phyloP scores from a whole-genome alignment of 2,888 invertebrate genomes.

The Melipona beecheii region DNA sequence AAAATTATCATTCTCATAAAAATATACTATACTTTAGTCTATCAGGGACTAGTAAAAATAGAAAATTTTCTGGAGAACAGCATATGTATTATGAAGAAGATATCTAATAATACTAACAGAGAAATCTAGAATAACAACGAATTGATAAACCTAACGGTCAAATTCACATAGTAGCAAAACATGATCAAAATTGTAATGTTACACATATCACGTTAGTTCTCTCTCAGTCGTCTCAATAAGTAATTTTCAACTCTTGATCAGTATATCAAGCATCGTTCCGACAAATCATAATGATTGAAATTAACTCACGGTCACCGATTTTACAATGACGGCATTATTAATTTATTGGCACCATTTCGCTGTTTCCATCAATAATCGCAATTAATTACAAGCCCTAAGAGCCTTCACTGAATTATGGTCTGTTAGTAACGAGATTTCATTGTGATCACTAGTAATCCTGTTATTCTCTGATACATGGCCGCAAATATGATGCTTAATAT shows the following conservation, averaged over 20 bases:
- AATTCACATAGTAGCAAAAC: neutral
- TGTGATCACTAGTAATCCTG: conserved; percentile 26
- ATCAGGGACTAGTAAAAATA: neutral
- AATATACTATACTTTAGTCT: conserved; percentile 12
- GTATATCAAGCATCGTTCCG: conserved; percentile 3
- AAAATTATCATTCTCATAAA: neutral
- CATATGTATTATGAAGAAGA: neutral
- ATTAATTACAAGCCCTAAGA: conserved; percentile 46
- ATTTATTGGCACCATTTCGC: conserved; percentile 25
- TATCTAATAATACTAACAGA: neutral
- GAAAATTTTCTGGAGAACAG: neutral
- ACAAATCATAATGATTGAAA: conserved; percentile 46
- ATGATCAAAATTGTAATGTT: neutral
- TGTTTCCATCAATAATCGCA: conserved; percentile 41
- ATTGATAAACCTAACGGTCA: neutral
- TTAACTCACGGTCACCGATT: conserved; percentile 29
- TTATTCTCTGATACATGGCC: conserved; percentile 2
- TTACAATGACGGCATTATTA: conserved; percentile 14
- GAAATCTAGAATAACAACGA: neutral
- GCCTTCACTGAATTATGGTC: conserved; percentile 15
- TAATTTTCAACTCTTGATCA: neutral
- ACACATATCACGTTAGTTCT: neutral
- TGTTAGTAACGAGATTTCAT: conserved; percentile 41
- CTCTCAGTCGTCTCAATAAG: conserved; percentile 15
- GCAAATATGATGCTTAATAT: conserved; percentile 3